Conservation (phyloP, 2,888 invertebrate species). For the Leptopterna dolabrata region DNA sequence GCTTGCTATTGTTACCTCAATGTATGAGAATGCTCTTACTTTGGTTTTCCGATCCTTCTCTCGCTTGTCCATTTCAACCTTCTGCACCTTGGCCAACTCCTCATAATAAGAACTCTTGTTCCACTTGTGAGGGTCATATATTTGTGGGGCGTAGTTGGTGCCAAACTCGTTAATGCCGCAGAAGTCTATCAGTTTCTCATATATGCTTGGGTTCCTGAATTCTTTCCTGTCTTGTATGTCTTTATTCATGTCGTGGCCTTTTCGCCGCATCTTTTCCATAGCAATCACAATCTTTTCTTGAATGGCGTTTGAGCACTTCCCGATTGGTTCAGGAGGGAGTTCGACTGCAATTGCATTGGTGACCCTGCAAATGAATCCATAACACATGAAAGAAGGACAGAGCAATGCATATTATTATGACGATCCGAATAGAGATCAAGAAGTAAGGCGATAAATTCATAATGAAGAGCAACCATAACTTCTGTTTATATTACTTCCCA, state of each 20-base stretch:
- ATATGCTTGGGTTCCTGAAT: conserved; percentile 97
- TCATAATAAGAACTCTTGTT: conserved; percentile 93
- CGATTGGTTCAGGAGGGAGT: conserved; percentile 59
- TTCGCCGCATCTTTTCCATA: conserved; percentile 80
- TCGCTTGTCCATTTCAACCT: conserved; percentile 89
- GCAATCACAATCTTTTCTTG: conserved; percentile 85
- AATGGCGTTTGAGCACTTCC: conserved; percentile 68
- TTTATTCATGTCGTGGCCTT: conserved; percentile 87
- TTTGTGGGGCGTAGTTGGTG: conserved; percentile 93
- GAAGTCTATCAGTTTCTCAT: conserved; percentile 94
- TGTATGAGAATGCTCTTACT: neutral
- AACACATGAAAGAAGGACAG: neutral
- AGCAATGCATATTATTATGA: too few relatives aligned
- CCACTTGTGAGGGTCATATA: conserved; percentile 94
- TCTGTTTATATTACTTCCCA: too few relatives aligned
- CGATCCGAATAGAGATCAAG: too few relatives aligned
- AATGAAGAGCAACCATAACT: too few relatives aligned
- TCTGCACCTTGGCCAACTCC: conserved; percentile 89
- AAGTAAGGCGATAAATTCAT: too few relatives aligned
- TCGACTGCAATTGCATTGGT: conserved; percentile 46
- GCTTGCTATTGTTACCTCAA: too few relatives aligned
- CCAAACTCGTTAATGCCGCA: conserved; percentile 96
- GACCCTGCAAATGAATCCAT: neutral
- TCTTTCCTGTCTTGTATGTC: conserved; percentile 91
- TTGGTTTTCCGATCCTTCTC: conserved; percentile 87